A percentile compares a stretch with the other conserved stretches of the same genome.
Conservation (phyloP, 2,888 invertebrate genomes). For the Metallyticus violacea region DNA sequence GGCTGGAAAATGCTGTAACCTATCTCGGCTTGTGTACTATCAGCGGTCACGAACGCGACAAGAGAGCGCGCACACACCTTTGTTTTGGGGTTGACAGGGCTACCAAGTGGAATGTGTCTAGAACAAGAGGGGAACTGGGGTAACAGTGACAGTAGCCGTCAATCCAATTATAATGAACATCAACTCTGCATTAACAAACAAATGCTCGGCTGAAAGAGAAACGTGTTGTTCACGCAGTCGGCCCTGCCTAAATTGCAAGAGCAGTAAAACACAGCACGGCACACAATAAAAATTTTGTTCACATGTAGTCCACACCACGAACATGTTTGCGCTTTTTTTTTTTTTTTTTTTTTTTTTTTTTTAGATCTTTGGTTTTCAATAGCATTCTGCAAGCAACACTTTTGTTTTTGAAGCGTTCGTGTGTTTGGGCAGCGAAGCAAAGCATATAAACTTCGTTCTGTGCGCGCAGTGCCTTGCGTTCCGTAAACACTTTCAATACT, state of each 20-base stretch:
- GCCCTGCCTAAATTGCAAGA: background rate
- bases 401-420: too few species aligned
- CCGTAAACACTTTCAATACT: too few species aligned
- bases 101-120: background rate
- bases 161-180: slow-evolving; percentile 15
- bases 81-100: background rate
- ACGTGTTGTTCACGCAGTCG: background rate
- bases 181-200: slow-evolving; percentile 13
- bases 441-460: too few species aligned
- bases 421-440: too few species aligned
- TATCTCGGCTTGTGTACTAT: too few species aligned
- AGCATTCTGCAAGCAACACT: too few species aligned
- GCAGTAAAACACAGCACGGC: background rate
- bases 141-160: background rate
- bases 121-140: background rate
- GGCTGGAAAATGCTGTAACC: too few species aligned
- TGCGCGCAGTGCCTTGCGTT: too few species aligned
- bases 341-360: background rate
- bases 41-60: background rate
- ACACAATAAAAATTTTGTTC: background rate
- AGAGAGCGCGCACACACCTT: background rate
- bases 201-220: background rate
- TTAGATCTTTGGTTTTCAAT: too few species aligned
- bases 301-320: background rate
- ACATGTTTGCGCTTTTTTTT: background rate